A percentile compares a stretch with the other conserved stretches of the same genome.
phyloP scores from a whole-genome alignment of 2,797 vertebrate species.

The Psittacula echo region DNA sequence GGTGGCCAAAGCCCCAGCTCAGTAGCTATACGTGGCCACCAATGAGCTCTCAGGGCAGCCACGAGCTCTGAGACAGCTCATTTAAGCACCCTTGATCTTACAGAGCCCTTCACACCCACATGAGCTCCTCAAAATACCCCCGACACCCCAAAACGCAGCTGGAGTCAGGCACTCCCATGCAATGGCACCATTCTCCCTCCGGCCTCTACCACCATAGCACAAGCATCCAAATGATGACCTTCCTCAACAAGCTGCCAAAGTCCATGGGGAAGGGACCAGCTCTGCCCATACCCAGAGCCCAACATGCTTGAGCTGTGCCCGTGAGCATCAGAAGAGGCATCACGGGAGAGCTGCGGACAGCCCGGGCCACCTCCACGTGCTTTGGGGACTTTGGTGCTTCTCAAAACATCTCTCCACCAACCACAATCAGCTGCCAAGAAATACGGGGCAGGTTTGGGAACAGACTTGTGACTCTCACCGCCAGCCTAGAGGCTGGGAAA shows the following conservation, averaged over 20 bases:
- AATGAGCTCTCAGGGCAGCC: not conserved
- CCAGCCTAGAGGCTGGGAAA: not conserved
- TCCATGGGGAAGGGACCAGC: not conserved
- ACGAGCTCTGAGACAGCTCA: accelerated
- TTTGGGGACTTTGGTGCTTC: not conserved
- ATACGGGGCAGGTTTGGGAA: not conserved
- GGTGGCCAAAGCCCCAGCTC: slow-evolving; percentile 26
- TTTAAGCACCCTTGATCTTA: not conserved
- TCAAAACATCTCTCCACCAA: not conserved
- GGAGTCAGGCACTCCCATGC: not conserved
- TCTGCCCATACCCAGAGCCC: not conserved
- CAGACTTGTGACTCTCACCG: accelerated
- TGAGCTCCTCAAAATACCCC: not conserved
- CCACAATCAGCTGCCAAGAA: not conserved
- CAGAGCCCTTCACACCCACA: not conserved
- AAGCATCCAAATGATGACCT: not conserved
- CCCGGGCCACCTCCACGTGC: not conserved
- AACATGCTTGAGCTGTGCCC: accelerated
- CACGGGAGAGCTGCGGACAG: not conserved
- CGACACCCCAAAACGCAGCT: not conserved
- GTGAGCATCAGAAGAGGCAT: accelerated
- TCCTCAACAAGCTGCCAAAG: accelerated
- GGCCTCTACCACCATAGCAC: not conserved
- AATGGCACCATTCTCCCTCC: not conserved
- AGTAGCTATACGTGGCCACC: not conserved